A percentile compares a stretch with the other conserved stretches of the same genome.
Evolutionary conservation across 2,113 vertebrate species (phyloP).

Genomic region (Hystrix brachyura): DNA sequence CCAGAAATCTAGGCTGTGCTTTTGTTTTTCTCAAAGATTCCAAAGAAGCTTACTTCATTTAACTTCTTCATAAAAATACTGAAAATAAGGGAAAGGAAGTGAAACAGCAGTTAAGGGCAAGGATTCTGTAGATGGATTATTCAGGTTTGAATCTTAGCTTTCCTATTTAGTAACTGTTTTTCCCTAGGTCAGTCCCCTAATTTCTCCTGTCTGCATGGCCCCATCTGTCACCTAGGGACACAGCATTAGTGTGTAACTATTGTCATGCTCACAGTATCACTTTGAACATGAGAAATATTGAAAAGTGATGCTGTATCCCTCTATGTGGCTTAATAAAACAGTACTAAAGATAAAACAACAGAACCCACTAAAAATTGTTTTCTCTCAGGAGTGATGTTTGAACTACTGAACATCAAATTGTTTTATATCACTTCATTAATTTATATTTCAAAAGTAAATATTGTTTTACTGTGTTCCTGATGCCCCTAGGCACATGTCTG

Average conservation of each 20-base stretch:
- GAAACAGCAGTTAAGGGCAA: background rate
- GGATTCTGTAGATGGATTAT: background rate
- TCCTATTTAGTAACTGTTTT: background rate
- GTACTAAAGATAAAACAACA: background rate
- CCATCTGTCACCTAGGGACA: background rate
- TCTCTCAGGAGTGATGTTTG: background rate
- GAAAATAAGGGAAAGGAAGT: background rate
- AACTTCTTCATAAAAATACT: background rate
- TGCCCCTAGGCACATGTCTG: background rate
- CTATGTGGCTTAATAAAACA: background rate
- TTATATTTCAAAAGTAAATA: slow-evolving; percentile 4
- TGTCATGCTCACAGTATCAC: background rate
- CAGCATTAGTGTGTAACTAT: background rate
- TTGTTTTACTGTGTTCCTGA: background rate
- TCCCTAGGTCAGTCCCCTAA: background rate
- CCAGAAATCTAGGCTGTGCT: background rate
- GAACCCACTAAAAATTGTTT: background rate
- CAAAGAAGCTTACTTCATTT: background rate
- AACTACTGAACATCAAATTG: slow-evolving; percentile 56
- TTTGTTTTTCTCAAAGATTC: background rate
- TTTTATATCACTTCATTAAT: background rate
- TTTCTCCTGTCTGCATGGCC: background rate
- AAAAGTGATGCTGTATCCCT: background rate
- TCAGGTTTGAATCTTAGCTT: background rate
- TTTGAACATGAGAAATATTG: background rate